phyloP scores from a whole-genome alignment of 2,113 vertebrate species.

The Microcebus jonahi region DNA sequence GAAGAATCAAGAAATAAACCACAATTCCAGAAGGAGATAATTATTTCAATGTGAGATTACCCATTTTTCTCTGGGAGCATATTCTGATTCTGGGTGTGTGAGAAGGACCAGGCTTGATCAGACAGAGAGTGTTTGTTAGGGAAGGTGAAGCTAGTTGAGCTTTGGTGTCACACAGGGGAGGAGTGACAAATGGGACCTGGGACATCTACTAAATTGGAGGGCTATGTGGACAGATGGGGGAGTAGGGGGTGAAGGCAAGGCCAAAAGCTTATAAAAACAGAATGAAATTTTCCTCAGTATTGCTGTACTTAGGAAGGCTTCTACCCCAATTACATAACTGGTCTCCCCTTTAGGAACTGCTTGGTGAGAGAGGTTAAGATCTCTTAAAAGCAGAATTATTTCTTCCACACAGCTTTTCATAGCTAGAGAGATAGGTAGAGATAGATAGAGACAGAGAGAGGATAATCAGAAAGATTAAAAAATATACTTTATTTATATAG shows the following conservation, averaged over 20 bases:
- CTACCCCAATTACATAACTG: background rate
- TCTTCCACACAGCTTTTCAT: background rate
- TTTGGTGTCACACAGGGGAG: background rate
- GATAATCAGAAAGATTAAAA: background rate
- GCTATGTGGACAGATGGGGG: background rate
- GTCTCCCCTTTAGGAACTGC: background rate
- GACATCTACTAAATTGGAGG: background rate
- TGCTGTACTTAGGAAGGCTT: background rate
- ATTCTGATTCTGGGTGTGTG: background rate
- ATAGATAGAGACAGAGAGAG: background rate
- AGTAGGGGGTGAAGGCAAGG: background rate
- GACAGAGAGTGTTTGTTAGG: background rate
- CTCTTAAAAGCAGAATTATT: background rate
- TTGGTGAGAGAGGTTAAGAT: background rate
- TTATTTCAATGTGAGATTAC: background rate
- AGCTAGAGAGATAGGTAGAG: background rate
- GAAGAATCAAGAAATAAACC: conserved; percentile 5
- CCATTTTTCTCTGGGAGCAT: background rate
- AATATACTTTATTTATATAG: background rate
- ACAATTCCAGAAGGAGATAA: background rate
- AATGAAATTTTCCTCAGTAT: background rate
- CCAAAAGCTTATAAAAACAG: background rate
- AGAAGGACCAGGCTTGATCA: background rate
- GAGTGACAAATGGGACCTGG: background rate
- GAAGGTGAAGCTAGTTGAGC: background rate